Percentiles rank a stretch among this genome's conserved stretches.
Evolutionary conservation across 1,140 invertebrate genomes (phyloP).

Genomic region (Dendroctonus valens): DNA sequence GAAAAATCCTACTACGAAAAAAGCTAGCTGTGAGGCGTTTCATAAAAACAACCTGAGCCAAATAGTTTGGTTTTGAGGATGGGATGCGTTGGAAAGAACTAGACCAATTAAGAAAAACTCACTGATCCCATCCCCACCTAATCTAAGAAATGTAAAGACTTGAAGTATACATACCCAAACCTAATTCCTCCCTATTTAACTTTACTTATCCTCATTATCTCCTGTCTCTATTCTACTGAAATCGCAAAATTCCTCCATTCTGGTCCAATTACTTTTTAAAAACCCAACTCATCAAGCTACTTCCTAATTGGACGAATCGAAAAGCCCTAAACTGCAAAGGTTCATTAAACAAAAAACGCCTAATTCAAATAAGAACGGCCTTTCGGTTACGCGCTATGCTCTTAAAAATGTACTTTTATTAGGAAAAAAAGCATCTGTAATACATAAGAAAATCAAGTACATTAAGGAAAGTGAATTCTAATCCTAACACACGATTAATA

Average conservation of each 20-base stretch:
- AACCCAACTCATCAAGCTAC: no score
- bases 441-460: no score
- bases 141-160: neutral
- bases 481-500: neutral
- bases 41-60: constrained; percentile 43
- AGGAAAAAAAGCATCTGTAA: no score
- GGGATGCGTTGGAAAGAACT: constrained; percentile 1
- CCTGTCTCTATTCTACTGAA: neutral
- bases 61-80: constrained; percentile 27
- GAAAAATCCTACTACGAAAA: constrained; percentile 15
- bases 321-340: no score
- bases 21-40: neutral
- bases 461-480: no score
- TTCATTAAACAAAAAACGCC: no score
- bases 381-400: no score
- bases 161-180: neutral
- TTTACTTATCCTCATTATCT: neutral
- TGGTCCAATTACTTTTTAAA: no score
- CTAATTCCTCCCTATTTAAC: neutral
- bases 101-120: no score
- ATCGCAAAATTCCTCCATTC: neutral
- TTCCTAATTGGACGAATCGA: no score
- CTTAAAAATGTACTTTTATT: no score
- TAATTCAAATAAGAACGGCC: no score
- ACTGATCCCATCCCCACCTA: neutral